Evolutionary conservation across 2,797 vertebrate species (phyloP).

Genomic region (Channa striata): DNA sequence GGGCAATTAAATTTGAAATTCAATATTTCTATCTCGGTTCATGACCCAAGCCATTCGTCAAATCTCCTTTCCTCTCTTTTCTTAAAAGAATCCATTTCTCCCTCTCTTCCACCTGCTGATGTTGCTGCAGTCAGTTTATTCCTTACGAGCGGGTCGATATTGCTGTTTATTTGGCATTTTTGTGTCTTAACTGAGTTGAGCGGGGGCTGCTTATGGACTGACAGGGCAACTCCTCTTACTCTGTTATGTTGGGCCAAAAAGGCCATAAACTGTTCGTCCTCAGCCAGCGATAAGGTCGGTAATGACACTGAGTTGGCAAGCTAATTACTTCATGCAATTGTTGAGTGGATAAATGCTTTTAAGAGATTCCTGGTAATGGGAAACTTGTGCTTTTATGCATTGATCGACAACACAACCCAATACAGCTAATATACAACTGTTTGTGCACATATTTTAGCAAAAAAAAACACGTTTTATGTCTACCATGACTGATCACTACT

Average conservation of each 20-base stretch:
- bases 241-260: conserved; percentile 53
- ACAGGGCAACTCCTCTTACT: conserved; percentile 47
- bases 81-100: conserved; percentile 49
- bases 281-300: conserved; percentile 40
- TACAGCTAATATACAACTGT: conserved; percentile 22
- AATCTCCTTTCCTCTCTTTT: conserved; percentile 35
- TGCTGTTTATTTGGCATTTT: conserved; percentile 67
- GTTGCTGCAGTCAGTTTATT: conserved; percentile 50
- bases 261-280: conserved; percentile 50
- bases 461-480: conserved; percentile 38
- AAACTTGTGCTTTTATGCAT: conserved; percentile 31
- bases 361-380: conserved; percentile 15
- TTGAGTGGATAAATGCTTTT: conserved; percentile 54
- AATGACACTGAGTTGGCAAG: conserved; percentile 42
- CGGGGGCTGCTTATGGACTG: conserved; percentile 31
- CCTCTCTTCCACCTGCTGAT: not conserved
- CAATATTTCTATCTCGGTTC: conserved; percentile 61
- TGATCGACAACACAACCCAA: conserved; percentile 34
- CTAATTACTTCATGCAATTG: conserved; percentile 38
- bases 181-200: conserved; percentile 60
- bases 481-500: conserved; percentile 66
- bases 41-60: conserved; percentile 44
- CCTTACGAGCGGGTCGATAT: conserved; percentile 42
- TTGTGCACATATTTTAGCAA: conserved; percentile 19
- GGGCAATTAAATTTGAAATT: conserved; percentile 48